Conservation (phyloP, 2,797 vertebrate species). For the Smutsia temminckii region DNA sequence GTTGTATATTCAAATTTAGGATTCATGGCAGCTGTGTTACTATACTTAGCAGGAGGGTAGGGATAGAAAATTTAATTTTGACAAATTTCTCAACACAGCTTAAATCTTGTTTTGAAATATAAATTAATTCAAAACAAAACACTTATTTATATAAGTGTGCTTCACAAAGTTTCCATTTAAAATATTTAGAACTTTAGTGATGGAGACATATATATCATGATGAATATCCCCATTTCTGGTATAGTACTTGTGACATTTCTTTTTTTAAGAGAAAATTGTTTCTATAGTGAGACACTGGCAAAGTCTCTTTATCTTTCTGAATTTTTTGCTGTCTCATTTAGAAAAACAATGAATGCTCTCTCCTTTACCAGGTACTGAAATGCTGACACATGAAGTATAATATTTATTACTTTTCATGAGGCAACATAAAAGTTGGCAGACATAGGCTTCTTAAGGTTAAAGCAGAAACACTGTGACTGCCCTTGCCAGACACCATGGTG, state of each 20-base stretch:
- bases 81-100: slow-evolving; percentile 60
- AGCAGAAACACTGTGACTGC: not conserved
- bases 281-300: slow-evolving; percentile 8
- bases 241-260: slow-evolving; percentile 29
- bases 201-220: slow-evolving; percentile 42
- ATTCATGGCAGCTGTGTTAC: slow-evolving; percentile 61
- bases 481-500: not conserved
- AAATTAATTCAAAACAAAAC: slow-evolving; percentile 68
- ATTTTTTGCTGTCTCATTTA: slow-evolving; percentile 30
- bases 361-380: not conserved
- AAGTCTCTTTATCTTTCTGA: slow-evolving; percentile 39
- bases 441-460: slow-evolving; percentile 15
- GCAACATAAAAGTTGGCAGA: slow-evolving; percentile 30
- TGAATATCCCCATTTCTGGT: slow-evolving; percentile 25
- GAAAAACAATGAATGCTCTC: not conserved
- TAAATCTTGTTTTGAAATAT: slow-evolving; percentile 63
- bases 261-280: not conserved
- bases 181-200: slow-evolving; percentile 39
- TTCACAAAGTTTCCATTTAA: slow-evolving; percentile 60
- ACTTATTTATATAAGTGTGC: slow-evolving; percentile 52
- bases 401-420: slow-evolving; percentile 42
- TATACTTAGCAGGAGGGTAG: slow-evolving; percentile 62
- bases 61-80: slow-evolving; percentile 63
- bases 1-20: slow-evolving; percentile 57
- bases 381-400: not conserved